Percentiles rank a stretch among this genome's conserved stretches.
phyloP scores from a whole-genome alignment of 2,888 invertebrate genomes.

The Napeogenes sylphis region DNA sequence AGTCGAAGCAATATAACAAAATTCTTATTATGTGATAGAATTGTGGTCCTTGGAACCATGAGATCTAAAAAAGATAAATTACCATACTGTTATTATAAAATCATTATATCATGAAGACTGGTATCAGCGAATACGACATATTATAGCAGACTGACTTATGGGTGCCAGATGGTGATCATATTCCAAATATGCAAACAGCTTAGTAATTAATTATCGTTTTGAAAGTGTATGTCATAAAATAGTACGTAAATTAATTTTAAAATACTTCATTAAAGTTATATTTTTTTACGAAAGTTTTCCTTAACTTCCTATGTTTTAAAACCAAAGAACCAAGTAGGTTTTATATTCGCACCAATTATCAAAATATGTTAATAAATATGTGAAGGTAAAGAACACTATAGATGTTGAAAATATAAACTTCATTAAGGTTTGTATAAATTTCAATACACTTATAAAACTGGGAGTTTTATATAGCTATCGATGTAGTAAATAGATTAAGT shows the following conservation, averaged over 20 bases:
- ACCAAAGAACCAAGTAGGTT: too few relatives aligned
- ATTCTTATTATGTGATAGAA: too few relatives aligned
- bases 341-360: not conserved
- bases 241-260: too few relatives aligned
- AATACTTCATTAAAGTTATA: too few relatives aligned
- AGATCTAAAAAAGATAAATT: too few relatives aligned
- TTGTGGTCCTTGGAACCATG: not conserved
- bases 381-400: not conserved
- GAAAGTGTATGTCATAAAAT: too few relatives aligned
- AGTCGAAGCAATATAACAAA: not conserved
- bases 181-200: conserved; percentile 27
- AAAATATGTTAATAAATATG: too few relatives aligned
- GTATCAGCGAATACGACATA: too few relatives aligned
- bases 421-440: not conserved
- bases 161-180: conserved; percentile 27
- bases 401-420: not conserved
- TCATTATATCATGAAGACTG: too few relatives aligned
- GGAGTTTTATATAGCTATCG: conserved; percentile 1
- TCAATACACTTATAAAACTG: not conserved
- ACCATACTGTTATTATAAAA: too few relatives aligned
- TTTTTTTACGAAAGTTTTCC: too few relatives aligned
- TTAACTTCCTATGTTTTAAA: too few relatives aligned
- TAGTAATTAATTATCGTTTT: not conserved
- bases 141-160: conserved; percentile 11
- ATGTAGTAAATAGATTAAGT: conserved; percentile 4